These are phyloP conservation scores for Bathynomus jamesi DNA, from an alignment of 1,140 invertebrate genomes.

Conservation along the genomic window DNA sequence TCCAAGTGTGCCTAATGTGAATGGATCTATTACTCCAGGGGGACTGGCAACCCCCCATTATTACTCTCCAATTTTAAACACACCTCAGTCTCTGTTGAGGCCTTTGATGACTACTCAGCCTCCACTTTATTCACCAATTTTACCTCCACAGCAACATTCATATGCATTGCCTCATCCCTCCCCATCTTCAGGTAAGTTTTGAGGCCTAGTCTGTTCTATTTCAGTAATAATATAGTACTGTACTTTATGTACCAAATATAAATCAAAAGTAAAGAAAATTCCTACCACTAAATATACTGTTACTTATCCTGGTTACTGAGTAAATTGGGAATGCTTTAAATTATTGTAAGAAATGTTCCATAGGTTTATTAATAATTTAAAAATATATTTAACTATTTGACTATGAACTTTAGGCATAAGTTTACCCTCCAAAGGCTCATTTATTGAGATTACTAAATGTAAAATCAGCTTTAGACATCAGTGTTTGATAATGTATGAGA, in stretches of 20 bases:
- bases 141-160: constrained; percentile 23
- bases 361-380: background rate
- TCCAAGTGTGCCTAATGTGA: background rate
- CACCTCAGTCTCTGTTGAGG: constrained; percentile 17
- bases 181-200: constrained; percentile 22
- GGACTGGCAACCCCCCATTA: constrained; percentile 13
- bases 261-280: background rate
- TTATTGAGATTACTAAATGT: no score
- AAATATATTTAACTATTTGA: background rate
- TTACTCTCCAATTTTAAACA: constrained; percentile 23
- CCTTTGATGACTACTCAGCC: constrained; percentile 28
- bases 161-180: constrained; percentile 26
- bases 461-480: no score
- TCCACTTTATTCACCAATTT: constrained; percentile 23
- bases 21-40: background rate
- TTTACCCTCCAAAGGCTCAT: no score
- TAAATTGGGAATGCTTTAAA: background rate
- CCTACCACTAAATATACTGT: background rate
- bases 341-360: background rate
- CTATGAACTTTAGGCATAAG: no score
- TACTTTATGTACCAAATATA: background rate
- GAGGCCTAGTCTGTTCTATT: no score
- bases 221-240: background rate
- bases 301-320: background rate
- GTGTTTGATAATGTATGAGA: no score